phyloP scores from a whole-genome alignment of 2,113 vertebrate genomes.

The Colossoma macropomum region DNA sequence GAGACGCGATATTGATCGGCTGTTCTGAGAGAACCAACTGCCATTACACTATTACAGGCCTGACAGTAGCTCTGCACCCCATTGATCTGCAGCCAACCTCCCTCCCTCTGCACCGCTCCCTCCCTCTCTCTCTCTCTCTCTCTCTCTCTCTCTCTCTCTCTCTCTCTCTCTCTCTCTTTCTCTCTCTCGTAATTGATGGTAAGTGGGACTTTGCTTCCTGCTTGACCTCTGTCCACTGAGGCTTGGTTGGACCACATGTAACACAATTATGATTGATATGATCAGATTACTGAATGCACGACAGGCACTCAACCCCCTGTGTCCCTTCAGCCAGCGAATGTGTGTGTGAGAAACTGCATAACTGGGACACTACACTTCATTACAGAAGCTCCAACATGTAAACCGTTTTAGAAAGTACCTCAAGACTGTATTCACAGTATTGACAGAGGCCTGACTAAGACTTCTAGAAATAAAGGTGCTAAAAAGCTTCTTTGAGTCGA shows the following conservation, averaged over 20 bases:
- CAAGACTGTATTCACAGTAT: too few species aligned
- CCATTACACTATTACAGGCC: constrained; percentile 85
- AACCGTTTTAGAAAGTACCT: too few species aligned
- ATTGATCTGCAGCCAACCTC: constrained; percentile 83
- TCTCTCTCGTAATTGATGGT: constrained; percentile 90
- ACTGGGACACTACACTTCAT: not conserved
- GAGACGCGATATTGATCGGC: constrained; percentile 85
- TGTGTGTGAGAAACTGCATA: not conserved
- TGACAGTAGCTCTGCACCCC: constrained; percentile 88
- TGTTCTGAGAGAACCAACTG: constrained; percentile 79
- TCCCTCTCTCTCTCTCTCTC: constrained; percentile 59
- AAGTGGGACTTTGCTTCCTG: constrained; percentile 88
- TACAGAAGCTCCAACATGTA: not conserved
- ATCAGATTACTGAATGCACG: constrained; percentile 84
- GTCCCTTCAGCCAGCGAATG: constrained; percentile 72
- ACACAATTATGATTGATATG: constrained; percentile 93
- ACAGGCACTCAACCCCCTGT: constrained; percentile 65
- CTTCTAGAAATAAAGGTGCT: too few species aligned
- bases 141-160: constrained; percentile 74
- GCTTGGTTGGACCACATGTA: constrained; percentile 92
- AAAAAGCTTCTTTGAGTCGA: too few species aligned
- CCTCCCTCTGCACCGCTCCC: constrained; percentile 80
- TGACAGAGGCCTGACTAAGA: too few species aligned
- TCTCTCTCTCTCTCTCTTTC: constrained; percentile 59
- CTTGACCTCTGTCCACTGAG: constrained; percentile 89